Evolutionary conservation across 1,140 invertebrate genomes (phyloP).

Genomic region (Drosophila mauritiana): DNA sequence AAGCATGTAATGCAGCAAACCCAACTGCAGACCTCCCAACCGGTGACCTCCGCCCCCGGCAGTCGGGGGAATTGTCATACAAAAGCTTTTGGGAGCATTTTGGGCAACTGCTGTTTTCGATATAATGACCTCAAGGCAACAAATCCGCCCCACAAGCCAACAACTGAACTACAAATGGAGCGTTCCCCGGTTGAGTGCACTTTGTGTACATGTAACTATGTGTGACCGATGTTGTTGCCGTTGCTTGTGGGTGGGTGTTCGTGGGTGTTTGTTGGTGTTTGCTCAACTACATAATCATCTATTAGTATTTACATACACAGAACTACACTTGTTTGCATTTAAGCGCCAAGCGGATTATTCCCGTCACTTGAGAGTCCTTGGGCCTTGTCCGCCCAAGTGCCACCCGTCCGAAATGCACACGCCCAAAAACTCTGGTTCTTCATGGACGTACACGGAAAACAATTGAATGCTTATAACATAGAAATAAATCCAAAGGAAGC

Average conservation of each 20-base stretch:
- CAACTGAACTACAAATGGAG: constrained; percentile 66
- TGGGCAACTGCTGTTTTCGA: constrained; percentile 80
- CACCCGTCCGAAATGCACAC: constrained; percentile 3
- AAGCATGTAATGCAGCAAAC: constrained; percentile 74
- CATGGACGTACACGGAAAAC: constrained; percentile 1
- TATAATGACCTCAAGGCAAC: constrained; percentile 81
- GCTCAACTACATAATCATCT: constrained; percentile 81
- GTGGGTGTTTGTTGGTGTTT: constrained; percentile 68
- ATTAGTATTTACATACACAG: constrained; percentile 82
- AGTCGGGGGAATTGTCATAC: constrained; percentile 65
- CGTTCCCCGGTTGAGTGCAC: constrained; percentile 77
- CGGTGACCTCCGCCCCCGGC: not conserved
- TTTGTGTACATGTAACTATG: constrained; percentile 80
- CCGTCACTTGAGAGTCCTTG: constrained; percentile 41
- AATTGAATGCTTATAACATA: not conserved
- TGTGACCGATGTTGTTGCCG: constrained; percentile 64
- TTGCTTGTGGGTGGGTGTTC: constrained; percentile 32
- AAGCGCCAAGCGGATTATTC: constrained; percentile 78
- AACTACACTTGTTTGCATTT: constrained; percentile 82
- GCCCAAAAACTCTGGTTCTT: constrained; percentile 22
- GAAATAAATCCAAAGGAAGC: too few species aligned
- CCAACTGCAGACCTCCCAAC: constrained; percentile 11
- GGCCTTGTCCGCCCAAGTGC: not conserved
- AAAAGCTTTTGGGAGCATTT: constrained; percentile 81
- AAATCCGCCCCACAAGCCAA: constrained; percentile 67